Evolutionary conservation across 2,797 vertebrate species (phyloP).

Genomic region (Halcyon chelicuti): DNA sequence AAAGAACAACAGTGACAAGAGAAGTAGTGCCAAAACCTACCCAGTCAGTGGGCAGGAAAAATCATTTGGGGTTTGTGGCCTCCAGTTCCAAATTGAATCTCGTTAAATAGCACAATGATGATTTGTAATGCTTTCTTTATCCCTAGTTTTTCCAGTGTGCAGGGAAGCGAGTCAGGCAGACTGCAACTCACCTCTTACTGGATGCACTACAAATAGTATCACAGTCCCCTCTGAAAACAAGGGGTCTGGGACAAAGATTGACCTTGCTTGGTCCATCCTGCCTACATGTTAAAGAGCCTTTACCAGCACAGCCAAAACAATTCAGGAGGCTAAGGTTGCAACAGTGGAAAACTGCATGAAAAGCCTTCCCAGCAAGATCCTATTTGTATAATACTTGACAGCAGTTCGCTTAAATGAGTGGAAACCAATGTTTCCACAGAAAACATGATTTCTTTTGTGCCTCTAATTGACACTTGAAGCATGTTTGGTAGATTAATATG

Average conservation of each 20-base stretch:
- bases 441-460: background rate
- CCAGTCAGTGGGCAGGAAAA: background rate
- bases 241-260: background rate
- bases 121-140: background rate
- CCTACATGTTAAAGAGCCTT: background rate
- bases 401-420: background rate
- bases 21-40: background rate
- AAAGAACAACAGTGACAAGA: background rate
- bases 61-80: background rate
- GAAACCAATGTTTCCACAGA: background rate
- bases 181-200: background rate
- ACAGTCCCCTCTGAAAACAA: background rate
- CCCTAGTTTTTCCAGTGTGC: background rate
- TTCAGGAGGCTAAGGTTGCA: background rate
- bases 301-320: background rate
- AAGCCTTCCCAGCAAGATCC: background rate
- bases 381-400: background rate
- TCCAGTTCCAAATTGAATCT: background rate
- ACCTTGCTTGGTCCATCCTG: background rate
- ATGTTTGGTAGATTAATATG: background rate
- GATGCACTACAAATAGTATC: background rate
- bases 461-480: background rate
- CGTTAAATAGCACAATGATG: background rate
- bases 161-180: background rate
- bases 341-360: background rate